These are phyloP conservation scores for Zaprionus davidi DNA, from an alignment of 1,140 invertebrate genomes.

Conservation along the genomic window DNA sequence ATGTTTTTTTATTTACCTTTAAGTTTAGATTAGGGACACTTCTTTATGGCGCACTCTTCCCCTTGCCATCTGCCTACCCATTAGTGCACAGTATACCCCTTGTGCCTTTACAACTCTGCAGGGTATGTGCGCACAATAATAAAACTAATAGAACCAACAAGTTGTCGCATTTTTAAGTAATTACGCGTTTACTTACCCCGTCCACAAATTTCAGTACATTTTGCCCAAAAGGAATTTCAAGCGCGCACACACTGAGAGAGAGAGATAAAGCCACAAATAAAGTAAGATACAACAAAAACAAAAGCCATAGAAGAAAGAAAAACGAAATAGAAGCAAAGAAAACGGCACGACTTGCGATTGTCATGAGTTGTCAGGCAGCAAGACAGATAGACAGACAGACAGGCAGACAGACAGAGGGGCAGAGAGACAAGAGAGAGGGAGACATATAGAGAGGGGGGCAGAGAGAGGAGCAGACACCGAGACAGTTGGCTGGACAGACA, in stretches of 20 bases:
- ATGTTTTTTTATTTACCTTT: no score
- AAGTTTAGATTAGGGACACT: no score
- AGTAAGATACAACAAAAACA: conserved; percentile 52
- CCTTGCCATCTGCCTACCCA: fast-evolving
- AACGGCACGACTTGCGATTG: conserved; percentile 69
- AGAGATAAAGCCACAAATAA: conserved; percentile 59
- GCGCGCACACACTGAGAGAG: conserved; percentile 11
- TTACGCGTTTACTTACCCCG: conserved; percentile 69
- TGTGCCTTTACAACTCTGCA: neutral
- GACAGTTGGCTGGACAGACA: conserved; percentile 5
- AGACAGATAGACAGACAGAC: conserved; percentile 22
- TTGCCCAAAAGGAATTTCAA: conserved; percentile 61
- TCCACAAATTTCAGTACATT: neutral
- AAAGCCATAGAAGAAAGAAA: conserved; percentile 16
- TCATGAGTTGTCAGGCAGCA: conserved; percentile 63
- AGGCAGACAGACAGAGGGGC: conserved; percentile 25
- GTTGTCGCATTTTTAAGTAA: conserved; percentile 59
- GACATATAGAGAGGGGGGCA: conserved; percentile 26
- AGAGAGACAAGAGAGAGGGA: conserved; percentile 18
- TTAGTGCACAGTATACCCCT: neutral
- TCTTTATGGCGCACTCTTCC: neutral
- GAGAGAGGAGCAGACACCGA: no score
- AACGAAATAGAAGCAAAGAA: conserved; percentile 15
- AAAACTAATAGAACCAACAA: conserved; percentile 42
- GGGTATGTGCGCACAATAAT: conserved; percentile 18